phyloP scores from a whole-genome alignment of 2,797 vertebrate species.

The Sciaenops ocellatus region DNA sequence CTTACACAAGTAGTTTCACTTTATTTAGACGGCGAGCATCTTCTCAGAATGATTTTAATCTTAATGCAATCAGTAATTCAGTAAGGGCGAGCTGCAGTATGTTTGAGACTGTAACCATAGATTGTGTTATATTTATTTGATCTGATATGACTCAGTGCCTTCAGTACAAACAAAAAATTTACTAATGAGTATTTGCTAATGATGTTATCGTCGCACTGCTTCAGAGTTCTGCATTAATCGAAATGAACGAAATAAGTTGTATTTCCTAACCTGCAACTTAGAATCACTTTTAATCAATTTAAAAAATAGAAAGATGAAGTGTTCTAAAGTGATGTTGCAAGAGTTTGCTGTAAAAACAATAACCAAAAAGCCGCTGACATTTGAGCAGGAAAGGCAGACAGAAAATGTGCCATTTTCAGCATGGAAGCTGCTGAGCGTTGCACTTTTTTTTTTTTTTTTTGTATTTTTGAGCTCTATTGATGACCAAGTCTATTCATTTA shows the following conservation, averaged over 20 bases:
- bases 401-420: neutral
- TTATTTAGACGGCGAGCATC: neutral
- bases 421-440: neutral
- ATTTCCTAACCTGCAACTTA: neutral
- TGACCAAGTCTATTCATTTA: neutral
- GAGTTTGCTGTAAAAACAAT: neutral
- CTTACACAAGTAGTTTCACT: neutral
- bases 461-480: neutral
- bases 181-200: neutral
- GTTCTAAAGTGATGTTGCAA: neutral
- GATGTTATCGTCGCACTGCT: neutral
- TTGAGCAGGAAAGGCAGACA: neutral
- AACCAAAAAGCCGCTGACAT: neutral
- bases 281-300: neutral
- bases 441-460: neutral
- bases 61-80: neutral
- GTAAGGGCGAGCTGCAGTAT: too few relatives aligned
- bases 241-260: neutral
- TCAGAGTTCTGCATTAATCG: neutral
- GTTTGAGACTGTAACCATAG: neutral
- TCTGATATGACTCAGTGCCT: neutral
- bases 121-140: neutral
- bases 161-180: neutral
- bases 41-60: neutral
- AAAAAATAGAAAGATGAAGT: neutral